Evolutionary conservation across 1,140 invertebrate species (phyloP).

Genomic region (Tyrophagus putrescentiae): DNA sequence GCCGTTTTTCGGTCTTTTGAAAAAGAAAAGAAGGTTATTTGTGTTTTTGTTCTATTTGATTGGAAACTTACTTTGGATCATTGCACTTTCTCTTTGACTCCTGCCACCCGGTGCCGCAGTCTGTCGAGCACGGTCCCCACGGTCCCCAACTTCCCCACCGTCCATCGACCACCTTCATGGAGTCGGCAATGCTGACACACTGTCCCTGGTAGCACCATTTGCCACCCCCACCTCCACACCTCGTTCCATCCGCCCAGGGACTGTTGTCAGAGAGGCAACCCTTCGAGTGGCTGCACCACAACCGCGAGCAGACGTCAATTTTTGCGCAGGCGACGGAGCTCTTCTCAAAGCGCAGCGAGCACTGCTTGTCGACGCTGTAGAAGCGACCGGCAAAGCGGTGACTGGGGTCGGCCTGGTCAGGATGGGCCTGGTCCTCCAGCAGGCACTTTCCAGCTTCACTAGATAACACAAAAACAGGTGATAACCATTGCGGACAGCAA

Average conservation of each 20-base stretch:
- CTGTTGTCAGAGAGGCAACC: constrained; percentile 64
- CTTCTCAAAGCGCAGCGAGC: constrained; percentile 57
- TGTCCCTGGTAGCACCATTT: constrained; percentile 65
- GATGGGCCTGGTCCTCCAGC: constrained; percentile 43
- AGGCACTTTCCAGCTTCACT: constrained; percentile 49
- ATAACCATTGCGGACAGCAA: not conserved
- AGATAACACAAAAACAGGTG: constrained; percentile 32
- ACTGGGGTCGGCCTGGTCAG: constrained; percentile 31
- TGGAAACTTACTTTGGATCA: constrained; percentile 43
- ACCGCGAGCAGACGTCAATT: constrained; percentile 51
- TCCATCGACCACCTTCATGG: constrained; percentile 49
- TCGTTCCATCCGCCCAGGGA: constrained; percentile 83
- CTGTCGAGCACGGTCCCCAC: constrained; percentile 56
- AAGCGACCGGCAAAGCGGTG: constrained; percentile 43
- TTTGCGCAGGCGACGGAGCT: constrained; percentile 52
- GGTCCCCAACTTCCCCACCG: constrained; percentile 64
- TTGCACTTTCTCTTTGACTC: constrained; percentile 57
- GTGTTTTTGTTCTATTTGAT: not conserved
- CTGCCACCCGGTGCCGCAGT: constrained; percentile 71
- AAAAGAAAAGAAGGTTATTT: not conserved
- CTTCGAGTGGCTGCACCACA: constrained; percentile 55
- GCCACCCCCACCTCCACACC: constrained; percentile 43
- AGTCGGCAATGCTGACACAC: constrained; percentile 46
- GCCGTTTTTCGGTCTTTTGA: constrained; percentile 2
- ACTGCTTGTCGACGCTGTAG: constrained; percentile 58